Evolutionary conservation across 1,140 invertebrate genomes (phyloP).

Genomic region (Diorhabda carinulata): DNA sequence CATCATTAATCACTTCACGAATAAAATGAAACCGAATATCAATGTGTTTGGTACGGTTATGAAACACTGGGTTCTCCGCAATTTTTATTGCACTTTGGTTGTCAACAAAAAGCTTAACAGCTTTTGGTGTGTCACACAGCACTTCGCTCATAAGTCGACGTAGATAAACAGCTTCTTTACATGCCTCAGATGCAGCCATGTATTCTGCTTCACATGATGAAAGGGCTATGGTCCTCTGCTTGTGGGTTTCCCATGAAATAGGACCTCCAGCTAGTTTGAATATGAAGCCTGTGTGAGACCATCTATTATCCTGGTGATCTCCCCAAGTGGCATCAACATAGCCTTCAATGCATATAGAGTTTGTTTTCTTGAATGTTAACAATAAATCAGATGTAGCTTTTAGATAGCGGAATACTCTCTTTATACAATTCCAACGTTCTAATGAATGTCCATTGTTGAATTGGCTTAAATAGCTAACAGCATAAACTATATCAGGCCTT

Average conservation of each 20-base stretch:
- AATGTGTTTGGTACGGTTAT: slow-evolving; percentile 23
- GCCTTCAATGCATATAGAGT: not conserved
- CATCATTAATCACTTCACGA: slow-evolving; percentile 12
- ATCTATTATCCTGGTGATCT: slow-evolving; percentile 24
- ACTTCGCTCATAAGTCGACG: slow-evolving; percentile 34
- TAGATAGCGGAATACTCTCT: slow-evolving; percentile 25
- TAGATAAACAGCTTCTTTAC: slow-evolving; percentile 43
- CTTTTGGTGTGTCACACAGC: slow-evolving; percentile 3
- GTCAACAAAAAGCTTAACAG: slow-evolving; percentile 11
- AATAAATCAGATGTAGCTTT: slow-evolving; percentile 24
- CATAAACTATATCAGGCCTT: slow-evolving; percentile 26
- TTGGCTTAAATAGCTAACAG: slow-evolving; percentile 24
- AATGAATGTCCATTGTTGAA: slow-evolving; percentile 26
- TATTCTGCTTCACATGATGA: slow-evolving; percentile 43
- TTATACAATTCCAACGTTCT: slow-evolving; percentile 22
- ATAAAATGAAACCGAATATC: slow-evolving; percentile 22
- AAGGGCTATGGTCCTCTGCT: slow-evolving; percentile 37
- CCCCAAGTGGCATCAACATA: not conserved
- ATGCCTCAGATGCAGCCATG: slow-evolving; percentile 36
- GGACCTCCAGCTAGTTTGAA: slow-evolving; percentile 29
- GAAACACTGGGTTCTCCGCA: slow-evolving; percentile 17
- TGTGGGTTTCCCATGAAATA: slow-evolving; percentile 35
- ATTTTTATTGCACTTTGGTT: slow-evolving; percentile 23
- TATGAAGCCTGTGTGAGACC: slow-evolving; percentile 40
- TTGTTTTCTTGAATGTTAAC: slow-evolving; percentile 20